These are phyloP conservation scores for Cosmia trapezina DNA, from an alignment of 2,888 invertebrate species.

Conservation along the genomic window DNA sequence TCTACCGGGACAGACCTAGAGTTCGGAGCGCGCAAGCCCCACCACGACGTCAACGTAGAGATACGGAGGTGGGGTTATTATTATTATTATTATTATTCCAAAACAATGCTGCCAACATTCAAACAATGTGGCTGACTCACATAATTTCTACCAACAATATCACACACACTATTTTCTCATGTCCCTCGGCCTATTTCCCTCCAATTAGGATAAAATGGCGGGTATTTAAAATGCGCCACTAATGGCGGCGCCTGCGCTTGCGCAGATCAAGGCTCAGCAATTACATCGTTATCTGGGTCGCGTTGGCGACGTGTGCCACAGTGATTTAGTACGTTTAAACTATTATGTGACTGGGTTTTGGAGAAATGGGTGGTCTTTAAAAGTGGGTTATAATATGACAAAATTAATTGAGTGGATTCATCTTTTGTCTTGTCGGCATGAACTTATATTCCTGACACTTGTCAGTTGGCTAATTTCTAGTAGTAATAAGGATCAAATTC, in stretches of 20 bases:
- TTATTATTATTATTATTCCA: not conserved
- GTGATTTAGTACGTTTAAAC: constrained; percentile 51
- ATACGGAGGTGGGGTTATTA: too few species aligned
- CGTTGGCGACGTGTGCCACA: constrained; percentile 52
- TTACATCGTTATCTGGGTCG: constrained; percentile 67
- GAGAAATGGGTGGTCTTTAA: constrained; percentile 30
- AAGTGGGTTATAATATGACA: not conserved
- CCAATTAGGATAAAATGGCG: constrained; percentile 65
- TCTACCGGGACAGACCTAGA: too few species aligned
- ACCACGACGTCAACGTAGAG: too few species aligned
- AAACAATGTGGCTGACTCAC: constrained; percentile 43
- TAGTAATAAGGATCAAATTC: too few species aligned
- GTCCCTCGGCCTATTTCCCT: constrained; percentile 64
- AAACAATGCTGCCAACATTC: constrained; percentile 31
- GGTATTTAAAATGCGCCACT: constrained; percentile 69
- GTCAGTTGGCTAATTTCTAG: too few species aligned
- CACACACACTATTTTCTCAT: constrained; percentile 60
- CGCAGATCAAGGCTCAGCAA: constrained; percentile 68
- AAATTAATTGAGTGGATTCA: not conserved
- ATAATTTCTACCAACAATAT: constrained; percentile 45
- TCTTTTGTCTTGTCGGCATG: not conserved
- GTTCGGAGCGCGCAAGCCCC: too few species aligned
- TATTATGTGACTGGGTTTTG: constrained; percentile 41
- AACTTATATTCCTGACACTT: too few species aligned
- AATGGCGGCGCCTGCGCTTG: constrained; percentile 69